Base-by-base conservation (phyloP, 2,888 invertebrate genomes). In the Helleia helle region DNA sequence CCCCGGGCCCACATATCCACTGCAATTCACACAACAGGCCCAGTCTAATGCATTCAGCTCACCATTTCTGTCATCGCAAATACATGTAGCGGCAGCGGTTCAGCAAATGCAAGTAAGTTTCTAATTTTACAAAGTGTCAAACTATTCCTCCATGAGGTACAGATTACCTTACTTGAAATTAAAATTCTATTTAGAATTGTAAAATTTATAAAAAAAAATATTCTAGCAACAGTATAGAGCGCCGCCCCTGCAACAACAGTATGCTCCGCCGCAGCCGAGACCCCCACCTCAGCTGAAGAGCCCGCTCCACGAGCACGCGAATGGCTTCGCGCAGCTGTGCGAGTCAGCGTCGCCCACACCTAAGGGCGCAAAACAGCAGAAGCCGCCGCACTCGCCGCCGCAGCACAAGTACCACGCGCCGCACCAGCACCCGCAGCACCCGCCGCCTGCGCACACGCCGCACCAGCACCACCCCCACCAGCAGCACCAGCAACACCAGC, bases 1-100 rank as follows among this genome's bases (percentile, higher is more conserved):
- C 40, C 88, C 88, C 13, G 89, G 89, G 43, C 87, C 88, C 45
- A 87, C 87, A 4, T 89, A 88, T 55, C 88, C 87, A 47, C 75
- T 86, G 52, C 90, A 90, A 65, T 90, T 86, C 68, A 87, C 89
- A 42, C 89, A 88, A 56, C 88, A 86, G 1, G 86, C 87, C 46
- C 75, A 87, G 56, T 86, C 86, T 7, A 77, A 72, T 46, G 83
- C 86, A 6, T 83, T 80, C 56, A 65, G 71, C 49, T 80, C 81
- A 41, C 83, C 81, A 62, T 81, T 76, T 59, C 66, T 83, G 12
- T 79, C 81, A 1, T 74, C 79, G 46, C 83, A 81, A 51, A 65
- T 83, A 43, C 83, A 83, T 46, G 81, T 81, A 12, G 83, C 49
- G 4, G 83, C 83, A 4, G 83, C 83, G 40, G 83, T 81, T 29